phyloP scores from a whole-genome alignment of 2,797 vertebrate species.

The Aythya fuligula region DNA sequence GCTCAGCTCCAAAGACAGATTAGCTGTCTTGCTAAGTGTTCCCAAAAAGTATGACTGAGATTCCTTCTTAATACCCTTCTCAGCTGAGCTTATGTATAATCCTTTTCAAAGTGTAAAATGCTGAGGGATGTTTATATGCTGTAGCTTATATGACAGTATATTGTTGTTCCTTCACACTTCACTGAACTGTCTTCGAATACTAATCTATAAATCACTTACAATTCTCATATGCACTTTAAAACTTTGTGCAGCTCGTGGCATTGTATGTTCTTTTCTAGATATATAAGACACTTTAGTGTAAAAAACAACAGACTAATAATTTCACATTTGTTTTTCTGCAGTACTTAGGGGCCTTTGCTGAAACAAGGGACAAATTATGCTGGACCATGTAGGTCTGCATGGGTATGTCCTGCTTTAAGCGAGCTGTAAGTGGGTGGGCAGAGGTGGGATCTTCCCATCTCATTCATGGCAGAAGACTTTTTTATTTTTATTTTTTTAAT shows the following conservation, averaged over 20 bases:
- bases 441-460: neutral
- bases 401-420: neutral
- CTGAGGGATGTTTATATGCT: constrained; percentile 63
- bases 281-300: neutral
- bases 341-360: neutral
- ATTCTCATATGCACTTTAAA: constrained; percentile 31
- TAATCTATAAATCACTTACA: constrained; percentile 54
- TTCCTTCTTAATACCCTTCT: constrained; percentile 65
- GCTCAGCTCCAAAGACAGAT: constrained; percentile 36
- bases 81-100: constrained; percentile 60
- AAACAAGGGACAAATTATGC: neutral
- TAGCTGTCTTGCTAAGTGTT: constrained; percentile 33
- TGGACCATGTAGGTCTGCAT: neutral
- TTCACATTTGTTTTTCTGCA: neutral
- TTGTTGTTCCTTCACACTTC: constrained; percentile 54
- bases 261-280: neutral
- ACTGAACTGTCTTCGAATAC: constrained; percentile 34
- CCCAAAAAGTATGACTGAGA: constrained; percentile 55
- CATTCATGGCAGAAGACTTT: neutral
- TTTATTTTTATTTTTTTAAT: too few relatives aligned
- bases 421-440: neutral
- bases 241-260: neutral
- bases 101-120: constrained; percentile 68
- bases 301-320: neutral
- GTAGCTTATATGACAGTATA: constrained; percentile 53